These are phyloP conservation scores for Nannoperca obscura DNA, from an alignment of 2,797 vertebrate species.

Conservation along the genomic window DNA sequence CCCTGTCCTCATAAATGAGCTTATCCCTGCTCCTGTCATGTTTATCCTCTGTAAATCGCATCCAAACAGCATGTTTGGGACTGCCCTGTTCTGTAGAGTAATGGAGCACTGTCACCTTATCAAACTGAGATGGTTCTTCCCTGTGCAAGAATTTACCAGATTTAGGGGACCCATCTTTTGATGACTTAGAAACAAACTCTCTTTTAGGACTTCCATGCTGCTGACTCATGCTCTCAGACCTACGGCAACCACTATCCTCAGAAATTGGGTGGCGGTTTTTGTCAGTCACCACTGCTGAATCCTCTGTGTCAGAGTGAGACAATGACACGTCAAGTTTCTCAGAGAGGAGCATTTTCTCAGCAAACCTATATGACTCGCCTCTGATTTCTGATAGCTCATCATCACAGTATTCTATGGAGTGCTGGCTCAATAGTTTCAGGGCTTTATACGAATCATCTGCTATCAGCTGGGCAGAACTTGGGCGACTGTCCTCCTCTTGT, in stretches of 20 bases:
- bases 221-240: slow-evolving; percentile 86
- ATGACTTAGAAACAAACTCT: slow-evolving; percentile 92
- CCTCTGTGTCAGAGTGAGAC: slow-evolving; percentile 94
- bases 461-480: slow-evolving; percentile 96
- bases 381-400: slow-evolving; percentile 98
- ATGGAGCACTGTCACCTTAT: slow-evolving; percentile 98
- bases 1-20: slow-evolving; percentile 96
- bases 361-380: slow-evolving; percentile 98
- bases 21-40: slow-evolving; percentile 97
- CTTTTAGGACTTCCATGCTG: slow-evolving; percentile 86
- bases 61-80: slow-evolving; percentile 97
- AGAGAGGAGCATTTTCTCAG: slow-evolving; percentile 99
- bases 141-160: slow-evolving; percentile 89
- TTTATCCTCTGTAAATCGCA: slow-evolving; percentile 97
- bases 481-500: slow-evolving; percentile 98
- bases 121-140: slow-evolving; percentile 91
- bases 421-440: slow-evolving; percentile 95
- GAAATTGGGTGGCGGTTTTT: slow-evolving; percentile 85
- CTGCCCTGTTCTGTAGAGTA: slow-evolving; percentile 95
- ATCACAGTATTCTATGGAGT: slow-evolving; percentile 98
- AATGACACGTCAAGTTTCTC: slow-evolving; percentile 91
- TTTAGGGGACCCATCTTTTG: slow-evolving; percentile 94
- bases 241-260: slow-evolving; percentile 87
- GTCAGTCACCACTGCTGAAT: slow-evolving; percentile 86
- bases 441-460: slow-evolving; percentile 99